Percentiles rank a stretch among this genome's conserved stretches.
These are phyloP conservation scores for Megastigmus dorsalis DNA, from an alignment of 2,888 invertebrate species.

Conservation along the genomic window DNA sequence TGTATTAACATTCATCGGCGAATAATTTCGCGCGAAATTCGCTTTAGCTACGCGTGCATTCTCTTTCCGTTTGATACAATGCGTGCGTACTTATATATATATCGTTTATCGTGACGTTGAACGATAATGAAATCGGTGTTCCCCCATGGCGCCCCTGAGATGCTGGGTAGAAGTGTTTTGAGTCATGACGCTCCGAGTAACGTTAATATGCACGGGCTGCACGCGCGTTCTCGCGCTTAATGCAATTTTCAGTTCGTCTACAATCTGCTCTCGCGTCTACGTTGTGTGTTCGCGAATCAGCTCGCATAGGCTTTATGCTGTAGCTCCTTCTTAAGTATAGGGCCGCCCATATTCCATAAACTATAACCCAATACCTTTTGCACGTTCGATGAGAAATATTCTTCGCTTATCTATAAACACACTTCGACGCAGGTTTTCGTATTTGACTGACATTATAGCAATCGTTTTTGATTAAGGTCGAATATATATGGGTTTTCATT, in stretches of 20 bases:
- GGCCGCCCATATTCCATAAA: no score
- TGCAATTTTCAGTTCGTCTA: slow-evolving; percentile 26
- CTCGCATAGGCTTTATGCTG: not conserved
- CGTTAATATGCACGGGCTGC: slow-evolving; percentile 27
- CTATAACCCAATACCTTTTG: no score
- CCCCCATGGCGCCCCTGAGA: slow-evolving; percentile 33
- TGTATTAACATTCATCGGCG: no score
- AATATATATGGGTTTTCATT: no score
- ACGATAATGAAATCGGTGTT: slow-evolving; percentile 57
- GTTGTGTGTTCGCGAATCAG: not conserved
- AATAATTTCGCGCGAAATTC: not conserved
- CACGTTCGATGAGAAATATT: no score
- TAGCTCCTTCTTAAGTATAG: no score
- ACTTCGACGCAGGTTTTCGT: no score
- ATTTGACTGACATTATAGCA: no score
- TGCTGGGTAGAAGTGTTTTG: slow-evolving; percentile 37
- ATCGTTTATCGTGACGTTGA: slow-evolving; percentile 55
- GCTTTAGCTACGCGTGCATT: not conserved
- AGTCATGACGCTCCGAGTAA: slow-evolving; percentile 39
- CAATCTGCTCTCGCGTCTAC: not conserved
- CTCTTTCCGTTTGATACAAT: no score
- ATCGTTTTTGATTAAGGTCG: no score
- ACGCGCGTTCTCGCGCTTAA: slow-evolving; percentile 38
- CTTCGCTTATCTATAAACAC: no score
- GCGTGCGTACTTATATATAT: no score